These are phyloP conservation scores for Daubentonia madagascariensis DNA, from an alignment of 2,113 vertebrate species.

Conservation along the genomic window DNA sequence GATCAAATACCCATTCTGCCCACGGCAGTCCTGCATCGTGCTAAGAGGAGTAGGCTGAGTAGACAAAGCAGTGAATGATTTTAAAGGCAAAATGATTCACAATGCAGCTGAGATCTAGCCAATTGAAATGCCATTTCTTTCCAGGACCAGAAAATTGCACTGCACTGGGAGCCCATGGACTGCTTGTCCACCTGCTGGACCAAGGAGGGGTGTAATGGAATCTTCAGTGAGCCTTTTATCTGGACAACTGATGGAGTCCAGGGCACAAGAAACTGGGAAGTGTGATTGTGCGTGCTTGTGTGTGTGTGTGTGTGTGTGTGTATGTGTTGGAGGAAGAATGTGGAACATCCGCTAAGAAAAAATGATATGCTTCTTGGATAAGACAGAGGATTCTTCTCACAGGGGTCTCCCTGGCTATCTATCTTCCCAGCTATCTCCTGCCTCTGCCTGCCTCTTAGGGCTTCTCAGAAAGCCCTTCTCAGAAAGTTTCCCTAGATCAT, in stretches of 20 bases:
- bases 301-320: not conserved
- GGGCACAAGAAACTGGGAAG: conserved; percentile 53
- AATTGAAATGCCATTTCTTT: conserved; percentile 63
- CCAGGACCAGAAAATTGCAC: conserved; percentile 55
- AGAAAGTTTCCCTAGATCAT: not conserved
- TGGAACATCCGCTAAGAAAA: not conserved
- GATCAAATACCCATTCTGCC: not conserved
- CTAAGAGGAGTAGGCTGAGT: not conserved
- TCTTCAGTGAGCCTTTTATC: conserved; percentile 67
- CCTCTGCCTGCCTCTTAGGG: not conserved
- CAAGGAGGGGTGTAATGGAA: conserved; percentile 30
- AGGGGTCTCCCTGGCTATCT: not conserved
- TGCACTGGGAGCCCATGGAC: conserved; percentile 50
- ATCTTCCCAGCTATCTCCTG: not conserved
- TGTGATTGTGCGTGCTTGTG: not conserved
- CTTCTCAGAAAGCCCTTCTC: not conserved
- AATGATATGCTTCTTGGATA: not conserved
- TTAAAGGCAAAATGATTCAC: conserved; percentile 66
- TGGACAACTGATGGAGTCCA: conserved; percentile 63
- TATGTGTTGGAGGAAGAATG: not conserved
- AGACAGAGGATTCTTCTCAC: not conserved
- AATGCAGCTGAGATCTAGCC: conserved; percentile 63
- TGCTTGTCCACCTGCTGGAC: conserved; percentile 59
- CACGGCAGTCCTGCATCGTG: not conserved
- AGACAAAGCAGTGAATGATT: conserved; percentile 64